These are phyloP conservation scores for Apus apus DNA, from an alignment of 2,113 vertebrate species.

Conservation along the genomic window DNA sequence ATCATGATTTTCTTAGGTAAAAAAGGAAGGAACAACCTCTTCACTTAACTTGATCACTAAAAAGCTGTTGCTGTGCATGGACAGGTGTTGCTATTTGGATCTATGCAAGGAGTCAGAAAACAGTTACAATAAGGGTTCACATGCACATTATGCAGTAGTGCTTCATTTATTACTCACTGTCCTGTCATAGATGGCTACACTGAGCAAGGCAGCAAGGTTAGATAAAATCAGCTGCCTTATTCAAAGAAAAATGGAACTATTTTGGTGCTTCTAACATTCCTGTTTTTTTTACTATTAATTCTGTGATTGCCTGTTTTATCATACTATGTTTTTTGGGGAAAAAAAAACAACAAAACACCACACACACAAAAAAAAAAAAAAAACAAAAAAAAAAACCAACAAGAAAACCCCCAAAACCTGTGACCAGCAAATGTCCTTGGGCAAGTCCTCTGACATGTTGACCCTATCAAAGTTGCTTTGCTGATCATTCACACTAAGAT, in stretches of 20 bases:
- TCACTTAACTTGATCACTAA: not conserved
- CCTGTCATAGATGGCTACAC: not conserved
- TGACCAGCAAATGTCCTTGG: not conserved
- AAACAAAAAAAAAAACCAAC: no score
- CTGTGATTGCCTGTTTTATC: not conserved
- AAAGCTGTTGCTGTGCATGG: not conserved
- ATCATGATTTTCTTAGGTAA: not conserved
- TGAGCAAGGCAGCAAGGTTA: not conserved
- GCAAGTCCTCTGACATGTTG: not conserved
- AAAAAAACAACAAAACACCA: not conserved
- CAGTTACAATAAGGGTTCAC: not conserved
- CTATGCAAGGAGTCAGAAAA: not conserved
- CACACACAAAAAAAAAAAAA: no score
- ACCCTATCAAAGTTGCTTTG: not conserved
- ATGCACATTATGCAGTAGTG: not conserved
- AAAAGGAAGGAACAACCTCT: not conserved
- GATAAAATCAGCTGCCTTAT: conserved; percentile 12
- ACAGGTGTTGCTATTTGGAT: not conserved
- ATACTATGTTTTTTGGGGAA: not conserved
- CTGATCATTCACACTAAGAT: not conserved
- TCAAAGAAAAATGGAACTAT: conserved; percentile 25
- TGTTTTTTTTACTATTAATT: not conserved
- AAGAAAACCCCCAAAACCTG: not conserved
- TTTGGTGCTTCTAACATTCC: not conserved
- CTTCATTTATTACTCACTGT: not conserved